Evolutionary conservation across 2,888 invertebrate genomes (phyloP), one percentile per base, ranked within the genome.

Genomic region (Harmothoe impar): DNA sequence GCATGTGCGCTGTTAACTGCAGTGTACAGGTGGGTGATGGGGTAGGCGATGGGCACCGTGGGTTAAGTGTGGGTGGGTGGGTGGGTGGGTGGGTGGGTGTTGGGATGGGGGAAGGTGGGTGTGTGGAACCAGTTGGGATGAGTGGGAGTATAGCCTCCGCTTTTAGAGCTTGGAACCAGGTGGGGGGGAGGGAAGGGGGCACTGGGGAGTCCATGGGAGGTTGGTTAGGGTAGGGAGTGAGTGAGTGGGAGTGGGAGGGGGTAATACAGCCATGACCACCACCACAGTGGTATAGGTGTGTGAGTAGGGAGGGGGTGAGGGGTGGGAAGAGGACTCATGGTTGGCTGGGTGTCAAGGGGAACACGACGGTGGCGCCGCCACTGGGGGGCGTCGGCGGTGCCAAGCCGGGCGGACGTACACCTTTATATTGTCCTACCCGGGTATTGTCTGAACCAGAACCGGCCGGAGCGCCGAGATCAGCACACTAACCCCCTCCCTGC

Each of bases 261-360:
- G 81, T 7, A 33, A n/a, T n/a, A n/a, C n/a, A n/a, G 43, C 10
- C 10, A 43, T 43, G 43, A 43, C 43, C 43, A 43, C 43, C 43
- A 3, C 43, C 3, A 7, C 10, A 43, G n/a, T n/a, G 77, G 23
- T 10, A 52, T 52, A 17, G 54, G 17, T 52, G 54, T 15, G 17
- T n/a, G 17, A 52, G 54, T 62, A 54, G 54, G 52, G 56, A 43
- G 52, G 52, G 86, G n/a, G 25, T 0, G 1, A 29, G 54, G 86
- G 51, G 86, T 86, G 86, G 86, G 86, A 86, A 86, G 86, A 86
- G 31, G 25, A 86, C 86, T 86, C 86, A 86, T 56, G 86, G 54
- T 86, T 86, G 86, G 86, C 86, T 54, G 52, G 54, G 20, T 86
- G 86, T 31, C 86, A 86, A 86, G 54, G 17, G 25, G n/a, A 20